phyloP scores from a whole-genome alignment of 2,888 invertebrate species.

The Trachelus iudaicus region DNA sequence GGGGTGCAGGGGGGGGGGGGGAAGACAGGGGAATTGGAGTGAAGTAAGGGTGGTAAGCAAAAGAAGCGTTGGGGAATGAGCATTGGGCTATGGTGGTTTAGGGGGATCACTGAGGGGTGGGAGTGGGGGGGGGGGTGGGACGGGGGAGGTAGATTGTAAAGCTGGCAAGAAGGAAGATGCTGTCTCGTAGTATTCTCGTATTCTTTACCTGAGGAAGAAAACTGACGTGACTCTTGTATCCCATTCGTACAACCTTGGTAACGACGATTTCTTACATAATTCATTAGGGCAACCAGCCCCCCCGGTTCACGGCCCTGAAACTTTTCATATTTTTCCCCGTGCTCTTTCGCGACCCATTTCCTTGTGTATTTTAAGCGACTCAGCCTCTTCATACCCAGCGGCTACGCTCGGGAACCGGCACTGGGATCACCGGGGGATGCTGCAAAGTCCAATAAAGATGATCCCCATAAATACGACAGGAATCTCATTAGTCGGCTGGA shows the following conservation, averaged over 20 bases:
- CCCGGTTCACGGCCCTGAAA: neutral
- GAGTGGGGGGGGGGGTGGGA: no score
- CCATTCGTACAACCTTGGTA: neutral
- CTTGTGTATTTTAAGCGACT: neutral
- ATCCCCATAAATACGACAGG: neutral
- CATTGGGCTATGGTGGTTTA: neutral
- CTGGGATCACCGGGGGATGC: neutral
- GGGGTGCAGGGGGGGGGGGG: neutral
- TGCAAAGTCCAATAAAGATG: neutral
- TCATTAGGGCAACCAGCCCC: neutral
- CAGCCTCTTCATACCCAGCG: neutral
- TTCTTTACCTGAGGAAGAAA: neutral
- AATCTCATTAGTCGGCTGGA: neutral
- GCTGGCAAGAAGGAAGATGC: neutral
- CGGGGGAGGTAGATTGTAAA: neutral
- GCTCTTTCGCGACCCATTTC: neutral
- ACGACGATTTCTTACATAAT: slow-evolving; percentile 2
- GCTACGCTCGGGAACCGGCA: neutral
- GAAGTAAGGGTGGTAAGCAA: neutral
- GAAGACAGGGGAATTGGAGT: neutral
- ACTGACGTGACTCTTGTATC: neutral
- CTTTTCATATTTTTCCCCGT: neutral
- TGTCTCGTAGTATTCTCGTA: neutral
- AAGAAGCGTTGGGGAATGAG: neutral
- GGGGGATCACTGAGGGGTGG: no score